Percentiles rank a stretch among this genome's conserved stretches.
These are phyloP conservation scores for Sceloporus tristichus DNA, from an alignment of 2,113 vertebrate species.

Conservation along the genomic window DNA sequence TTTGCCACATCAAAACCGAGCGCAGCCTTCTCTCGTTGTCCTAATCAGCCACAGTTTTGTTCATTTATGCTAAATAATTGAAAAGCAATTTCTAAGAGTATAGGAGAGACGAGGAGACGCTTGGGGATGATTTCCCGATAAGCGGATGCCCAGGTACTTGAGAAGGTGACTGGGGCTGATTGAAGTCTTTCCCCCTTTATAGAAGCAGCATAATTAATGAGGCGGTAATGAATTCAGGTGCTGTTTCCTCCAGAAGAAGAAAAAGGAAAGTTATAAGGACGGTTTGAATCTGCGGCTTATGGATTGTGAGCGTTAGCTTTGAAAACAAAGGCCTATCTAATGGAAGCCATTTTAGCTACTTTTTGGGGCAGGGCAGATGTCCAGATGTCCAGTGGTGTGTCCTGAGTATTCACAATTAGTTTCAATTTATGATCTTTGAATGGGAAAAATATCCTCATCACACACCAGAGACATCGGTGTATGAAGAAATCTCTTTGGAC, in stretches of 20 bases:
- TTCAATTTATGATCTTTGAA: conserved; percentile 22
- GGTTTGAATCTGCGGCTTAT: conserved; percentile 55
- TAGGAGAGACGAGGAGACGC: neutral
- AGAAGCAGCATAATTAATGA: conserved; percentile 75
- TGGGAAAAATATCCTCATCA: neutral
- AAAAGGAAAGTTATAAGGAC: conserved; percentile 51
- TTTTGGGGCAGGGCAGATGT: conserved; percentile 24
- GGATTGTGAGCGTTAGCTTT: conserved; percentile 43
- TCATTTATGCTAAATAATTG: conserved; percentile 35
- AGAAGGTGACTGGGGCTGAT: conserved; percentile 49
- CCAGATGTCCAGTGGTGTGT: neutral
- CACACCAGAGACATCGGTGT: neutral
- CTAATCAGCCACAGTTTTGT: conserved; percentile 22
- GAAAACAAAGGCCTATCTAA: conserved; percentile 18
- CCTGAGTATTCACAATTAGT: neutral
- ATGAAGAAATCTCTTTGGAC: neutral
- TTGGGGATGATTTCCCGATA: conserved; percentile 38
- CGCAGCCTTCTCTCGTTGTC: neutral
- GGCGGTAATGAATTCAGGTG: conserved; percentile 74
- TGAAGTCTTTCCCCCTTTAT: conserved; percentile 64
- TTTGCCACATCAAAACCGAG: neutral
- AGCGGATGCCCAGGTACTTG: conserved; percentile 25
- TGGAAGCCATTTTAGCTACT: conserved; percentile 32
- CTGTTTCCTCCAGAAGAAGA: conserved; percentile 57
- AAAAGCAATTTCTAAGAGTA: conserved; percentile 49